Percentiles rank a stretch among this genome's conserved stretches.
Evolutionary conservation across 1,140 invertebrate genomes (phyloP).

Genomic region (Branchinecta lynchi): DNA sequence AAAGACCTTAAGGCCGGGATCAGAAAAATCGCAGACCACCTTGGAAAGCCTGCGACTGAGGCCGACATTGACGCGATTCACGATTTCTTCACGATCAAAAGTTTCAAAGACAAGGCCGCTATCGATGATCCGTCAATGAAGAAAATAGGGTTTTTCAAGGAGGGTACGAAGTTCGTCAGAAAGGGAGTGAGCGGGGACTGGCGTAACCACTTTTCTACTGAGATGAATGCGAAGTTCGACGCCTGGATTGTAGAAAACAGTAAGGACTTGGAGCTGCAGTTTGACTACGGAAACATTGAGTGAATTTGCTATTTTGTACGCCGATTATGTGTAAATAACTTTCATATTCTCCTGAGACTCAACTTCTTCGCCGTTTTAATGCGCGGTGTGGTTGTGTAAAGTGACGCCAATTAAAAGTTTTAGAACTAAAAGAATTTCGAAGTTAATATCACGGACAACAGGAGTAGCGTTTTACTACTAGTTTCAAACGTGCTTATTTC

Average conservation of each 20-base stretch:
- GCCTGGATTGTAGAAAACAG: constrained; percentile 16
- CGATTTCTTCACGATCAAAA: constrained; percentile 1
- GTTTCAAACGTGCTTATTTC: too few relatives aligned
- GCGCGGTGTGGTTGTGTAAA: too few relatives aligned
- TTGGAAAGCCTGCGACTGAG: not conserved
- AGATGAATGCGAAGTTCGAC: constrained; percentile 16
- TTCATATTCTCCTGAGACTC: too few relatives aligned
- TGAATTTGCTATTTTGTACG: not conserved
- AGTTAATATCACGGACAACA: too few relatives aligned
- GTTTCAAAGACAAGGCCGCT: not conserved
- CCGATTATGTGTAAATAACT: too few relatives aligned
- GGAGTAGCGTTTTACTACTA: too few relatives aligned
- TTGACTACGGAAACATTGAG: constrained; percentile 3
- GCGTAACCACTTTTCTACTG: constrained; percentile 17
- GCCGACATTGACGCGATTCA: not conserved
- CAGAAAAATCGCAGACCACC: constrained; percentile 12
- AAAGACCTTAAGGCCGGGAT: not conserved
- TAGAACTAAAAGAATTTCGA: too few relatives aligned
- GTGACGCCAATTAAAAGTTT: too few relatives aligned
- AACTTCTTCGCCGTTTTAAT: too few relatives aligned
- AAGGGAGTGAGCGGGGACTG: constrained; percentile 15
- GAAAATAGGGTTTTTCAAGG: not conserved
- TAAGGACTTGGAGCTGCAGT: constrained; percentile 6
- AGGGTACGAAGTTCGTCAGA: not conserved
- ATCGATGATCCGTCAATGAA: not conserved